Evolutionary conservation across 23 tunicate species (phyloP), one percentile per base, ranked within the genome.

Genomic region (Trididemnum nubilum): DNA sequence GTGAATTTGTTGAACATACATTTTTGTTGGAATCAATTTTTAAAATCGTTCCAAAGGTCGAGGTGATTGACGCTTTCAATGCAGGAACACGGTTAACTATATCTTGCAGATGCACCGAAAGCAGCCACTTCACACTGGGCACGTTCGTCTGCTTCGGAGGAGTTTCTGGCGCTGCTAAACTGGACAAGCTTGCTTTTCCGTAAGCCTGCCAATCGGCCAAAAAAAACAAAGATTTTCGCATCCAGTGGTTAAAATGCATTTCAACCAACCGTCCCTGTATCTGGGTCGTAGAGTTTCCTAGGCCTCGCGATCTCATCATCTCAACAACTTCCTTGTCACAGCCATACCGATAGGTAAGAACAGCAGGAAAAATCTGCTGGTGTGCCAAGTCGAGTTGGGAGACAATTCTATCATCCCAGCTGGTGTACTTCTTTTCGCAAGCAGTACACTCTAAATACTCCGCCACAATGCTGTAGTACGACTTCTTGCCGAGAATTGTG

Each of bases 21-120:
- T 76, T 84, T 36, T 84, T 84, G 25, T 82, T 84, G 28, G 88
- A 84, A 39, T 84, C 88, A 0, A 84, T 76, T 76, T 84, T 84
- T 36, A 84, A 31, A 0, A 84, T 33, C 18, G 39, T 36, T 5
- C 88, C 88, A 31, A 34, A 84, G 1, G 31, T 29, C 22, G 82
- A 75, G 25, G 88, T 84, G 75, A 61, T 27, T 23, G 19, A 31
- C 9, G 82, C 74, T 69, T 76, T 59, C 51, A 84, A 1, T 33
- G 30, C 75, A 2, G 71, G 70, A 28, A 84, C 25, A 2, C 77
- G 73, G 22, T 58, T 32, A 21, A 34, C 21, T 0, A 75, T 75
- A 39, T 84, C 75, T 39, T 24, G 25, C 26, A 31, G 60, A 37
- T 71, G 33, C 52, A 51, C 65, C 28, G 79, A 5, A 49, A 82